Conservation (phyloP, 2,113 vertebrate species). For the Lophius piscatorius region DNA sequence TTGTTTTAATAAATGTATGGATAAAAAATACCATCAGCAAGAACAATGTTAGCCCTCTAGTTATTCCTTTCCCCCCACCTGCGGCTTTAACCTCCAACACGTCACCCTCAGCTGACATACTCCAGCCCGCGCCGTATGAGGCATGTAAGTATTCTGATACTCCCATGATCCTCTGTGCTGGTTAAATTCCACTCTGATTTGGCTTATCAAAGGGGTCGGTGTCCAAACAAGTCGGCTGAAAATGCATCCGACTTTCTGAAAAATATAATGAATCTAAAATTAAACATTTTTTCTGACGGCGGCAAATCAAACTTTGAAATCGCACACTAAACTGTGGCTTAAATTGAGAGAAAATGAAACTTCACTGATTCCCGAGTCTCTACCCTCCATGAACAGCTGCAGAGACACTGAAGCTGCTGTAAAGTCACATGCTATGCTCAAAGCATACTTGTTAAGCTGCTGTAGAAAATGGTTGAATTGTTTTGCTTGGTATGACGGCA, state of each 20-base stretch:
- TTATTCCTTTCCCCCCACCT: too few species aligned
- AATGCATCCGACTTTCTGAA: conserved; percentile 6
- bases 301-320: not conserved
- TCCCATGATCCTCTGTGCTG: not conserved
- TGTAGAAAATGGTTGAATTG: conserved; percentile 4
- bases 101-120: too few species aligned
- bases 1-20: too few species aligned
- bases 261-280: not conserved
- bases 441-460: not conserved
- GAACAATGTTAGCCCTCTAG: too few species aligned
- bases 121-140: too few species aligned
- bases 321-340: too few species aligned
- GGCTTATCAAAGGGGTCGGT: not conserved
- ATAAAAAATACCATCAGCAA: too few species aligned
- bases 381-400: conserved; percentile 4
- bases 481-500: not conserved
- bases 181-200: not conserved
- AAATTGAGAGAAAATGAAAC: not conserved
- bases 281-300: conserved; percentile 4
- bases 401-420: conserved; percentile 30
- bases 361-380: conserved; percentile 7
- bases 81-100: too few species aligned
- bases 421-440: conserved; percentile 8
- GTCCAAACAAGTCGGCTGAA: conserved; percentile 1
- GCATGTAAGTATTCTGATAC: not conserved